phyloP scores from a whole-genome alignment of 2,888 invertebrate species.

The Macaria liturata region DNA sequence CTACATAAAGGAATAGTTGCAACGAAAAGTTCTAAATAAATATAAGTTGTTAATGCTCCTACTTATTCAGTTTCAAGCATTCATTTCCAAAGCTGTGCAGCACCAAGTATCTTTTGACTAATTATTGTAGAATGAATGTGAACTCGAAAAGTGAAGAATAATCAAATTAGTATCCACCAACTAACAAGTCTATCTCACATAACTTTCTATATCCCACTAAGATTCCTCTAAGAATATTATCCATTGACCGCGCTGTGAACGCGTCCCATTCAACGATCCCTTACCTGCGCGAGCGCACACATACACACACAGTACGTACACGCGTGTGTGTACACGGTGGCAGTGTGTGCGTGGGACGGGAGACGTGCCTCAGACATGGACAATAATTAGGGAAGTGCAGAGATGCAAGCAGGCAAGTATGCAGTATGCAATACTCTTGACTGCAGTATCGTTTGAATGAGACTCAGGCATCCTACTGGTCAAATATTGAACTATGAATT shows the following conservation, averaged over 20 bases:
- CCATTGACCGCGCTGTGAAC: slow-evolving; percentile 56
- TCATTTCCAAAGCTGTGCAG: too few species aligned
- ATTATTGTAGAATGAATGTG: too few species aligned
- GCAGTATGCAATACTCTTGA: too few species aligned
- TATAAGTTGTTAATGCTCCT: too few species aligned
- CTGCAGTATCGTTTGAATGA: too few species aligned
- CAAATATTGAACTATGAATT: too few species aligned
- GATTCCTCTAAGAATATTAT: slow-evolving; percentile 71
- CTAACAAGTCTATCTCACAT: too few species aligned
- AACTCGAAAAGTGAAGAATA: not conserved
- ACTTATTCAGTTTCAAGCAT: too few species aligned
- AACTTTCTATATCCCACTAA: slow-evolving; percentile 44
- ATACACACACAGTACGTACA: slow-evolving; percentile 36
- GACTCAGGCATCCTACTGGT: too few species aligned
- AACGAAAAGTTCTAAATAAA: too few species aligned
- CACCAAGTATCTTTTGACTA: too few species aligned
- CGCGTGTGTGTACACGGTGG: slow-evolving; percentile 20
- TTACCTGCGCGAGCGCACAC: slow-evolving; percentile 72
- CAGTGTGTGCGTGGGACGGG: slow-evolving; percentile 28
- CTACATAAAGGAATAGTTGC: too few species aligned
- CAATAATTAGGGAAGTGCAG: not conserved
- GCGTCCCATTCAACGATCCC: slow-evolving; percentile 70
- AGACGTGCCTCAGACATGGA: slow-evolving; percentile 72
- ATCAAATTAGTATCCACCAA: not conserved
- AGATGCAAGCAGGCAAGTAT: not conserved